These are phyloP conservation scores for Sterrhoptilus dennistouni DNA, from an alignment of 2,113 vertebrate genomes.

Conservation along the genomic window DNA sequence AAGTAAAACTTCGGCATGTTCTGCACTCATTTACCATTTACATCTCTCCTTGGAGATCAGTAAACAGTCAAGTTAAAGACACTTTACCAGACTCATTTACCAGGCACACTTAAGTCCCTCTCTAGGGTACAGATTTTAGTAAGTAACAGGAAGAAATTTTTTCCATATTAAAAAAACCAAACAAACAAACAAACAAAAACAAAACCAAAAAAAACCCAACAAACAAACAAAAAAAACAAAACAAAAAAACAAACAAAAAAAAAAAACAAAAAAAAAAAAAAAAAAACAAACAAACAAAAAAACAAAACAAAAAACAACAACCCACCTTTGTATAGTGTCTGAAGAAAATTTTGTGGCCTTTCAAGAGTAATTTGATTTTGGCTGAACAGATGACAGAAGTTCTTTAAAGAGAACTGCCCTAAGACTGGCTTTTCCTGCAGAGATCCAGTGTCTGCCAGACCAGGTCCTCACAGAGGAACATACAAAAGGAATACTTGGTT, in stretches of 20 bases:
- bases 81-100: not conserved
- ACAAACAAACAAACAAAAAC: not conserved
- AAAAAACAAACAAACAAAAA: too few relatives aligned
- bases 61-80: not conserved
- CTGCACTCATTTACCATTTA: not conserved
- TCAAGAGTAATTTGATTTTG: not conserved
- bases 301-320: not conserved
- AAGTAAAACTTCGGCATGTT: not conserved
- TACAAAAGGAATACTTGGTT: not conserved
- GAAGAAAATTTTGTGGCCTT: not conserved
- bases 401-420: not conserved
- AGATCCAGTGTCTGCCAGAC: not conserved
- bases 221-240: too few relatives aligned
- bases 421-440: not conserved
- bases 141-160: not conserved
- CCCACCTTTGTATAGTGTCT: not conserved
- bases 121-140: not conserved
- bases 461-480: not conserved
- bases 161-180: not conserved
- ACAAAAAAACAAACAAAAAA: too few relatives aligned
- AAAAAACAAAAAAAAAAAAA: not conserved
- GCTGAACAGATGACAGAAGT: not conserved
- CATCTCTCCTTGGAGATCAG: not conserved
- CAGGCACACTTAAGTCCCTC: not conserved
- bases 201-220: too few relatives aligned